Conservation (phyloP, 2,888 invertebrate species). For the Syrphus vitripennis region DNA sequence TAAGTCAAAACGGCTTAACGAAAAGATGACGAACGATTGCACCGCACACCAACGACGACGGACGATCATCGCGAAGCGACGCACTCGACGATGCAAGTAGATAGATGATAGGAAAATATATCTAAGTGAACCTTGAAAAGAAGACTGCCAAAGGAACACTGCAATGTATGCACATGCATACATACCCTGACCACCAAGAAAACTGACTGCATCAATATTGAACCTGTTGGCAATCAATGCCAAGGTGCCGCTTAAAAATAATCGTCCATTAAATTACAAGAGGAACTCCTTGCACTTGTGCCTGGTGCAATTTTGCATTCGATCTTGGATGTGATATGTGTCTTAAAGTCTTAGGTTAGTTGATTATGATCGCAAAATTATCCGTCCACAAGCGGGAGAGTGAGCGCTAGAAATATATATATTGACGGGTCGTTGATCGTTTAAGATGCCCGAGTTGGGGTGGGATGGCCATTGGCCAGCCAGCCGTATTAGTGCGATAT, state of each 20-base stretch:
- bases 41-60: neutral
- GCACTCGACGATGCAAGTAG: neutral
- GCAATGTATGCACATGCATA: neutral
- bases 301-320: neutral
- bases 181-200: constrained; percentile 22
- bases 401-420: constrained; percentile 42
- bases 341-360: constrained; percentile 8
- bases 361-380: constrained; percentile 59
- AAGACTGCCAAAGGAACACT: constrained; percentile 52
- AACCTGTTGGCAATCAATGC: constrained; percentile 71
- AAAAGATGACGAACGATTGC: neutral
- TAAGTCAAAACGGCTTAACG: constrained; percentile 33
- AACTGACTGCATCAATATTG: constrained; percentile 62
- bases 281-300: neutral
- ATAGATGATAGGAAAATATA: no score
- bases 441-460: constrained; percentile 46
- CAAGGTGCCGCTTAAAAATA: constrained; percentile 71
- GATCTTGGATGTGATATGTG: neutral
- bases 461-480: neutral
- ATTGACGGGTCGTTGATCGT: constrained; percentile 63
- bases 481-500: constrained; percentile 5
- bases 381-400: constrained; percentile 17
- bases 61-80: neutral
- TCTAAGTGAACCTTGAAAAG: constrained; percentile 68
- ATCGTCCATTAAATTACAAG: constrained; percentile 53